Evolutionary conservation across 2,113 vertebrate species (phyloP).

Genomic region (Halcyon senegalensis): DNA sequence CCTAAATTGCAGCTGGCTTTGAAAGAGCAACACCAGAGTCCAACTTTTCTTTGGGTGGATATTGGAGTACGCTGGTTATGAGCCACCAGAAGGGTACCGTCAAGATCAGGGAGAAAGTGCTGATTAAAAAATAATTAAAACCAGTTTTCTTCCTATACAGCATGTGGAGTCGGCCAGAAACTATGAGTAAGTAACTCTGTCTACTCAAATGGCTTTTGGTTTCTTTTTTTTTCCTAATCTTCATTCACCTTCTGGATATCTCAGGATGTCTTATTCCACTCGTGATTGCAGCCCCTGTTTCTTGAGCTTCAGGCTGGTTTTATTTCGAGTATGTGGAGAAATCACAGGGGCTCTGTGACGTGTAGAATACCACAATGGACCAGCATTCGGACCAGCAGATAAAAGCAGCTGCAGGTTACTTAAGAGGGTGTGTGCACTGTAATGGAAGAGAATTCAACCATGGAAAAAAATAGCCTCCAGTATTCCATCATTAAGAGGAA

Average conservation of each 20-base stretch:
- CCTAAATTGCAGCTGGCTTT: background rate
- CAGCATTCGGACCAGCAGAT: background rate
- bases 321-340: background rate
- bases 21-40: background rate
- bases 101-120: constrained; percentile 16
- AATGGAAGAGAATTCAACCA: constrained; percentile 47
- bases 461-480: constrained; percentile 44
- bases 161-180: background rate
- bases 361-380: background rate
- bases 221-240: background rate
- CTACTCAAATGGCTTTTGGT: background rate
- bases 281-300: background rate
- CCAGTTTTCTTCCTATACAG: constrained; percentile 18
- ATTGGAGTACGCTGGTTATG: background rate
- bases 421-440: constrained; percentile 48
- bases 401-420: constrained; percentile 53
- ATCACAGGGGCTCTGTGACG: background rate
- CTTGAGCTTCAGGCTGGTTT: background rate
- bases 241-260: background rate
- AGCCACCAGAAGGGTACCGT: background rate
- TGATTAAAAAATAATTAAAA: constrained; percentile 67
- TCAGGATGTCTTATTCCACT: background rate
- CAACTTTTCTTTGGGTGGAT: background rate
- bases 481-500: constrained; percentile 43
- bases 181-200: background rate